Base-by-base conservation (phyloP, 2,888 invertebrate genomes). In the Latheticus oryzae region DNA sequence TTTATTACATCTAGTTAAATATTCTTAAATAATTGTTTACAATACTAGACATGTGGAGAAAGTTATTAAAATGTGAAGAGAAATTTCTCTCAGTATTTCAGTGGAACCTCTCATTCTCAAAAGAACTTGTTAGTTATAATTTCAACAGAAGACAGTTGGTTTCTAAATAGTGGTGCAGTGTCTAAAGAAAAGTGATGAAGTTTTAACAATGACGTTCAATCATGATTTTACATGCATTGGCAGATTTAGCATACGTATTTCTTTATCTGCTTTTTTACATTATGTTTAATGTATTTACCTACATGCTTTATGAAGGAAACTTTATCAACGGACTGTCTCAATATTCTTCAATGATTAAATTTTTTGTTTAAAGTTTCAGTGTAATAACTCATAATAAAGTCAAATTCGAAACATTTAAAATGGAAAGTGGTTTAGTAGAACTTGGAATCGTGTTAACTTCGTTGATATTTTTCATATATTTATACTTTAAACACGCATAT, bases 401-500 rank as follows among this genome's bases (percentile, higher is more conserved):
- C n/a, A n/a, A n/a, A n/a, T n/a, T n/a, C n/a, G n/a, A 19, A 40
- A 23, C 33, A 23, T 23, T 23, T 15, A 17, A 52, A 12, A 54
- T 54, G 54, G 54, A 45, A 33, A 52, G 52, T 52, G 42, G 5
- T 40, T 4, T 28, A 1, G 12, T 23, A 7, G 11, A 30, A 11
- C 2, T 17, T 9, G 7, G 26, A 13, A 26, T 56, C n/a, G 21
- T 38, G 30, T 11, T 38, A 8, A 11, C 24, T 3, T 32, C 32
- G 8, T n/a, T 55, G 12, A n/a, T 52, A 8, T 16, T 50, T 8
- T n/a, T 58, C 2, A 9, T 73, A 3, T 71, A 72, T 54, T 16
- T 63, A 5, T 75, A 78, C 63, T 78, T 79, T 68, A 78, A 76
- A 68, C 77, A 80, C 59, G 79, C 81, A 54, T 82, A 80, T 66